Evolutionary conservation across 2,113 vertebrate genomes (phyloP), one percentile per base, ranked within the genome.

Genomic region (Urocynchramus pylzowi): DNA sequence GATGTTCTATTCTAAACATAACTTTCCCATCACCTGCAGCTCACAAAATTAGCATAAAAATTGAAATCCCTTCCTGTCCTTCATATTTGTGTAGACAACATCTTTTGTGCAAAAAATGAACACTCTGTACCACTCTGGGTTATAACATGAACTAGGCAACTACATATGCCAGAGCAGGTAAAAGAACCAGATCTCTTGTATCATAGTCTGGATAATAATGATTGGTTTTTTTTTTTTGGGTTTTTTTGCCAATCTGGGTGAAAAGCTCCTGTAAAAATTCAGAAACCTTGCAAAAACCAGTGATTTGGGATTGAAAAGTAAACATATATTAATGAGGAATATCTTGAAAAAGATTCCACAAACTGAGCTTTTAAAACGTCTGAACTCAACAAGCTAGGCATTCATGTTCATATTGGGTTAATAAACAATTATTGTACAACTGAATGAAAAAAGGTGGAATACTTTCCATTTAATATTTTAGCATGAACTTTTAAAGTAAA

Each of bases 261-360:
- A 87, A 84, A 79, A 69, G 1, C 7, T 68, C 45, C 23, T 44
- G 8, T 16, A 87, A 71, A 78, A 54, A 31, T 35, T 6, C 24
- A 31, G 35, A 83, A 84, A 45, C 5, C 5, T 59, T 49, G 22
- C 9, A 67, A 87, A 93, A 70, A 6, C 3, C 33, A 24, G 5
- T 39, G n/a, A 17, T 31, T 71, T 60, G 4, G 10, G 16, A 50
- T 42, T 82, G 28, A 53, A 87, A 61, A 6, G 42, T 68, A 59
- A 93, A 65, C 1, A 1, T 41, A 44, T 2, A 39, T 4, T 44
- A 4, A 52, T 26, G 0, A 1, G 8, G 16, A 71, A 70, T 39
- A 63, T 56, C 19, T 47, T 60, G 35, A 30, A 78, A 74, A 82
- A 0, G 2, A 59, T 68, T 73, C 33, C 3, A 42, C 49, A 84